Conservation (phyloP, 2,888 invertebrate genomes). For the Drosophila diplacantha region DNA sequence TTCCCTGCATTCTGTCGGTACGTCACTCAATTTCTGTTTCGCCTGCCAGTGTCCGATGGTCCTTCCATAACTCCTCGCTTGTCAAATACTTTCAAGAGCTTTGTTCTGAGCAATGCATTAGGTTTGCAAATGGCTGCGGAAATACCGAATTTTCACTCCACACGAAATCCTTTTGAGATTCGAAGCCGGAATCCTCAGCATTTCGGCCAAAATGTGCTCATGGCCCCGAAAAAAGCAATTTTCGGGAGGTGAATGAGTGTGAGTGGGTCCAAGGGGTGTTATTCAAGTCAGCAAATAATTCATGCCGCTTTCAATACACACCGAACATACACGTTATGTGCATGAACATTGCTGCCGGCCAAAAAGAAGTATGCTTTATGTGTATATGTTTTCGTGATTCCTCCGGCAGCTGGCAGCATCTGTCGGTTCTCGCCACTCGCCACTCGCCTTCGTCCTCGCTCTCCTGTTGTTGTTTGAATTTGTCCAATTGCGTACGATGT, state of each 20-base stretch:
- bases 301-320: constrained; percentile 33
- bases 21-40: background rate
- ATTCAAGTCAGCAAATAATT: constrained; percentile 40
- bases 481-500: constrained; percentile 57
- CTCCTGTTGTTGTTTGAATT: constrained; percentile 48
- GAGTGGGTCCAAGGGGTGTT: constrained; percentile 6
- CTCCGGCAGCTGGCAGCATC: constrained; percentile 49
- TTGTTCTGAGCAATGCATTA: constrained; percentile 16
- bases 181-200: constrained; percentile 12
- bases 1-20: background rate
- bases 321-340: constrained; percentile 19
- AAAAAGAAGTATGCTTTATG: constrained; percentile 22
- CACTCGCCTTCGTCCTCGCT: background rate
- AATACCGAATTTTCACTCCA: constrained; percentile 15
- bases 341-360: constrained; percentile 30
- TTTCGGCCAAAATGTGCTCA: constrained; percentile 19
- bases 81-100: constrained; percentile 7
- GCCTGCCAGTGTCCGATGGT: constrained; percentile 5
- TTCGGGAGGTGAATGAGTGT: background rate
- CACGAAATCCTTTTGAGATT: constrained; percentile 13
- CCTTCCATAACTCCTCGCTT: constrained; percentile 3
- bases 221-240: constrained; percentile 20
- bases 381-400: constrained; percentile 30
- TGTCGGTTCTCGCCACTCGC: constrained; percentile 37
- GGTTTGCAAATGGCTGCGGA: constrained; percentile 21